Conservation (phyloP, 2,113 vertebrate species). For the Puntigrus tetrazona region DNA sequence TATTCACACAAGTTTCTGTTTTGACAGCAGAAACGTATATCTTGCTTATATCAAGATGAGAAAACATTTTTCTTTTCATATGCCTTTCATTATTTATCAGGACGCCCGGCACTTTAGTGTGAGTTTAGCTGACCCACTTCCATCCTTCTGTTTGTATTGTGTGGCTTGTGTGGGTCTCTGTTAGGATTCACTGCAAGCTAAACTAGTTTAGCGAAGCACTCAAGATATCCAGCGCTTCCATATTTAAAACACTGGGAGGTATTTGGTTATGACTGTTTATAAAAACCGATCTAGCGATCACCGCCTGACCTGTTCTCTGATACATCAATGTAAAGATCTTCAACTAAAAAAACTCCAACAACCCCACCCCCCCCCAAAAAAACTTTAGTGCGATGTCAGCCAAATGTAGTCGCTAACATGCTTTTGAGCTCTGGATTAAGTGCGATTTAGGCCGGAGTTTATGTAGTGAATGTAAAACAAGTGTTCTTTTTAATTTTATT, state of each 20-base stretch:
- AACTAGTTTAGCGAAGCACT: slow-evolving; percentile 33
- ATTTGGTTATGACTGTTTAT: slow-evolving; percentile 33
- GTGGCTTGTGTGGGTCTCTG: slow-evolving; percentile 34
- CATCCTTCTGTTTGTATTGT: slow-evolving; percentile 58
- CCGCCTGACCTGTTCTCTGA: not conserved
- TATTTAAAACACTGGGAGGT: slow-evolving; percentile 36
- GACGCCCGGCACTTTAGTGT: slow-evolving; percentile 64
- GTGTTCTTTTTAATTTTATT: too few species aligned
- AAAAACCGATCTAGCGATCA: slow-evolving; percentile 26
- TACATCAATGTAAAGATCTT: slow-evolving; percentile 3
- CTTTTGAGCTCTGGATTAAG: not conserved
- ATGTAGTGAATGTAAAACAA: not conserved
- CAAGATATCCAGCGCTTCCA: not conserved
- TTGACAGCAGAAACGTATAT: slow-evolving; percentile 36
- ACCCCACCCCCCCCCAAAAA: slow-evolving; percentile 51
- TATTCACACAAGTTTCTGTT: not conserved
- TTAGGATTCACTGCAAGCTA: slow-evolving; percentile 5
- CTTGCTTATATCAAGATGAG: slow-evolving; percentile 45
- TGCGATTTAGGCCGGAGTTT: not conserved
- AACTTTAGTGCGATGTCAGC: slow-evolving; percentile 41
- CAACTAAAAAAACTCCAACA: slow-evolving; percentile 2
- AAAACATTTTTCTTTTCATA: slow-evolving; percentile 56
- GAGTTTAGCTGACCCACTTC: slow-evolving; percentile 69
- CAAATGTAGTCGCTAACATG: slow-evolving; percentile 46
- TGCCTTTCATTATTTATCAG: slow-evolving; percentile 67